Evolutionary conservation across 2,113 vertebrate genomes (phyloP), one percentile per base, ranked within the genome.

Genomic region (Anolis carolinensis): DNA sequence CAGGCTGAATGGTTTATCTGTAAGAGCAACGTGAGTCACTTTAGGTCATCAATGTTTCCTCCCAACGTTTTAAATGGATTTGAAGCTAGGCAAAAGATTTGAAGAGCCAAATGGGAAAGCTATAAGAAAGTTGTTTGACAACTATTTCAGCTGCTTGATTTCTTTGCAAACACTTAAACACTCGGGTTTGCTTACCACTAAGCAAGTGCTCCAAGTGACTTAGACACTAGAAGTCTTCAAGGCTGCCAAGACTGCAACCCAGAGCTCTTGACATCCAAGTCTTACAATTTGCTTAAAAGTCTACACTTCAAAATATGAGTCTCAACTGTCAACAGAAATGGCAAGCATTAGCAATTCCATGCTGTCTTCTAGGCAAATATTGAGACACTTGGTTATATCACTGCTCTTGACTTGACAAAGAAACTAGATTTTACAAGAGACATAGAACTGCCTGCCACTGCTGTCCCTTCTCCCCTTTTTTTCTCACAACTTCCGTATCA

Each of bases 261-360:
- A 90, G 81, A 73, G 84, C 89, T 91, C 86, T 86, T 90, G 77
- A 91, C 76, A 88, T 92, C 34, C 50, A 92, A 92, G 89, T 73
- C 81, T 77, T 30, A 7, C 86, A 86, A 88, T 81, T 92, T 92
- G 88, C 89, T 83, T 48, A 84, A 0, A 91, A 79, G 85, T 87
- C 0, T 76, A 89, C n/a, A 90, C 0, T 0, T 89, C 81, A 93
- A 83, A 89, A 85, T 91, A 77, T 21, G 48, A 85, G 75, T 77
- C 48, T 55, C 14, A 91, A 84, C 82, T 87, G 85, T 44, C 83
- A 89, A 82, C 81, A 93, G 87, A 91, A 88, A 91, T 32, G 72
- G 87, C 72, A 93, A 93, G 94, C 82, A 90, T 78, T 72, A 32
- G 89, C 20, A 84, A 91, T 89, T 44, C 79, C 85, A 89, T 85